Evolutionary conservation across 2,113 vertebrate genomes (phyloP).

Genomic region (Channa maculata): DNA sequence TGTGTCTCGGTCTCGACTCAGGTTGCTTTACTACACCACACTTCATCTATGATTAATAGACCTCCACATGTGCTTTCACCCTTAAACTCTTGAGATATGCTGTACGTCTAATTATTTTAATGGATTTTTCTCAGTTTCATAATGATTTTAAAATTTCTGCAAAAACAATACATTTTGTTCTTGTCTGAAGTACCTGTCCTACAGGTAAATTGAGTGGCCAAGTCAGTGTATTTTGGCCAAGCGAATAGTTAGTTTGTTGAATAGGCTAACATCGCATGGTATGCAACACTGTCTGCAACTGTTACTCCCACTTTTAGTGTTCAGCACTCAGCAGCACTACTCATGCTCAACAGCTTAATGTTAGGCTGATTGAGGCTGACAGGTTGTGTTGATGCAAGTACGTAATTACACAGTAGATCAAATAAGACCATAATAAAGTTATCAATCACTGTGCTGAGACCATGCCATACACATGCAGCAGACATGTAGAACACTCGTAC

Average conservation of each 20-base stretch:
- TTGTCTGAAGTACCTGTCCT: background rate
- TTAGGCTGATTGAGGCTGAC: slow-evolving; percentile 70
- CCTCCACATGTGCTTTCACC: background rate
- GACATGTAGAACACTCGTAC: slow-evolving; percentile 4
- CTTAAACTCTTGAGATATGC: slow-evolving; percentile 3
- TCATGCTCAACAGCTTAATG: slow-evolving; percentile 38
- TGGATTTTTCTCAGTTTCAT: background rate
- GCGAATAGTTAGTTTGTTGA: slow-evolving; percentile 2
- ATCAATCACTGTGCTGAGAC: slow-evolving; percentile 66
- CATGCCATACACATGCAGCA: slow-evolving; percentile 15
- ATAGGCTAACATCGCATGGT: background rate
- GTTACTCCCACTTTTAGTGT: slow-evolving; percentile 25
- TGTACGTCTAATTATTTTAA: background rate
- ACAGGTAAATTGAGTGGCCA: too few relatives aligned
- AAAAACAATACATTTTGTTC: background rate
- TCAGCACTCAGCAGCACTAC: slow-evolving; percentile 6
- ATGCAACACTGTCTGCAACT: slow-evolving; percentile 7
- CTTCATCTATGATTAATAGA: slow-evolving; percentile 36
- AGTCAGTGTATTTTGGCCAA: background rate
- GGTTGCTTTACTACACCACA: slow-evolving; percentile 12
- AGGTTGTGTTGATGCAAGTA: slow-evolving; percentile 77
- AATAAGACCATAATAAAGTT: slow-evolving; percentile 74
- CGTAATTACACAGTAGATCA: slow-evolving; percentile 75
- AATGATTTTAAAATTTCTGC: background rate
- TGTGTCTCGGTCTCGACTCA: slow-evolving; percentile 39